Evolutionary conservation across 2,888 invertebrate genomes (phyloP), one percentile per base, ranked within the genome.

Genomic region (Pomacea canaliculata): DNA sequence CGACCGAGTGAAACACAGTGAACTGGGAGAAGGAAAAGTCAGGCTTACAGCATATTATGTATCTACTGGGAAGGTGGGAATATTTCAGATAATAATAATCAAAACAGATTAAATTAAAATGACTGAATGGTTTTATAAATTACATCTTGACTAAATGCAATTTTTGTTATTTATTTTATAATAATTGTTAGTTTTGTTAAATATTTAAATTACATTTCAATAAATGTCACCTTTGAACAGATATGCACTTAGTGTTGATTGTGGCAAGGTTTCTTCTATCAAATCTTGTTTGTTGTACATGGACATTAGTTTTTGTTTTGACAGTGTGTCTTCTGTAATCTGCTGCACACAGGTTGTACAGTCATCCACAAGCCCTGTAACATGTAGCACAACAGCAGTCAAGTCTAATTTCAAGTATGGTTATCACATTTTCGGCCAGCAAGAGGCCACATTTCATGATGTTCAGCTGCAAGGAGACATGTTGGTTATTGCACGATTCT

Each of bases 371-470:
- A 85, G 88, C 76, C 89, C 89, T 71, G 88, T 90, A 27, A 89
- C 88, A 51, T 87, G 88, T 80, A 87, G 85, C 79, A 90, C 89
- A 27, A 87, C 88, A 19, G 84, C 87, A 65, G 89, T 89, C n/a
- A 79, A 83, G 73, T 88, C 89, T 67, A 88, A 86, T 79, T 90
- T 88, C 80, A 85, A 86, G 76, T 83, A 85, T 80, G 82, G 84
- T 76, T 89, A 89, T 81, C 90, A 90, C 79, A 83, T 90, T 23
- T 90, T 90, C 77, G 90, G 90, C n/a, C 88, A 88, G 81, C 90
- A 90, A 78, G 89, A 90, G 76, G 88, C 89, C 23, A 82, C 83
- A 13, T 90, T 90, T 80, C 81, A 85, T 70, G 86, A 86, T 68
- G 86, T 89, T 19, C 83, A 85, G n/a, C 78, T 87, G 77, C 83